Evolutionary conservation across 2,888 invertebrate genomes (phyloP).

Genomic region (Chrysopilus asiliformis): DNA sequence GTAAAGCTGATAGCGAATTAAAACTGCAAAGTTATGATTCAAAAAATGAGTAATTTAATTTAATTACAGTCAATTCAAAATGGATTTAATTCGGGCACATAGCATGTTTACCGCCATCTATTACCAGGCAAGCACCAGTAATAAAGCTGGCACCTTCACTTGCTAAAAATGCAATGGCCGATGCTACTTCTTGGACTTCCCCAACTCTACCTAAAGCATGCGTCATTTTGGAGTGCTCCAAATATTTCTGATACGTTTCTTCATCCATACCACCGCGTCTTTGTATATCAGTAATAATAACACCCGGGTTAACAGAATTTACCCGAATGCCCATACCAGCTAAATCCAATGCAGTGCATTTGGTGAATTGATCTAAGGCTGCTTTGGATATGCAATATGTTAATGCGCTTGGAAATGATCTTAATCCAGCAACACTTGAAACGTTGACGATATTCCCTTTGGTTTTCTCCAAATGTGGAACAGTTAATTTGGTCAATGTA

Average conservation of each 20-base stretch:
- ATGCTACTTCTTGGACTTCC: slow-evolving; percentile 63
- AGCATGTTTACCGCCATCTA: slow-evolving; percentile 81
- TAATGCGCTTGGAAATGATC: slow-evolving; percentile 70
- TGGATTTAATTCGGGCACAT: slow-evolving; percentile 64
- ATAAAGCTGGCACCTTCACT: slow-evolving; percentile 67
- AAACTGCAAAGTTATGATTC: too few species aligned
- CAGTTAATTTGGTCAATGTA: slow-evolving; percentile 61
- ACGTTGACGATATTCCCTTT: slow-evolving; percentile 79
- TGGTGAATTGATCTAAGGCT: slow-evolving; percentile 80
- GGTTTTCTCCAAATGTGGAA: slow-evolving; percentile 58
- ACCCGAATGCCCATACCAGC: slow-evolving; percentile 62
- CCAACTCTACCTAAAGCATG: slow-evolving; percentile 77
- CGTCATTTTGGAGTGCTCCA: slow-evolving; percentile 62
- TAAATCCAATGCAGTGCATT: slow-evolving; percentile 71
- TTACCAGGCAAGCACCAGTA: slow-evolving; percentile 68
- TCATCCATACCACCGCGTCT: slow-evolving; percentile 58
- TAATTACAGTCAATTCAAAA: too few species aligned
- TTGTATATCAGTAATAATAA: slow-evolving; percentile 68
- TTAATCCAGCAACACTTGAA: slow-evolving; percentile 71
- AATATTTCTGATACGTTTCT: slow-evolving; percentile 57
- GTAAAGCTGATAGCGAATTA: too few species aligned
- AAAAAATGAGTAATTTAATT: too few species aligned
- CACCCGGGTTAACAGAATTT: slow-evolving; percentile 81
- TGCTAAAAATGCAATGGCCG: slow-evolving; percentile 71
- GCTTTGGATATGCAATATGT: slow-evolving; percentile 83